Evolutionary conservation across 1,140 invertebrate genomes (phyloP), one percentile per base, ranked within the genome.

Genomic region (Ectropis grisescens): DNA sequence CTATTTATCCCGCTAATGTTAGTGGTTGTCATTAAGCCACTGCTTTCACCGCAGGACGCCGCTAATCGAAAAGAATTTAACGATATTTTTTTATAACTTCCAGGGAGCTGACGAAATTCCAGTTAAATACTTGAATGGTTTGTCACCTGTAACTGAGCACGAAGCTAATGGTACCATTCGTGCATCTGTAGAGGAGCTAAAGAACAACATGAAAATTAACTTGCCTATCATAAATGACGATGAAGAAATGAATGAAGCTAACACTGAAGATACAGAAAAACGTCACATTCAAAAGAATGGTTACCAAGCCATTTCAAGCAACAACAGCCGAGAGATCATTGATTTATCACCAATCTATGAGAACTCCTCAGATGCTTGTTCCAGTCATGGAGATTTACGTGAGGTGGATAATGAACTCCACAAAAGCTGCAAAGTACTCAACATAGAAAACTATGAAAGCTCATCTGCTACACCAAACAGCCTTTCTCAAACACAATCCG

Each of bases 311-410:
- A 41, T 82, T 2, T 60, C 58, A 11, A 67, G 56, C 22, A 52
- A 70, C 36, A 74, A 41, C 32, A 83, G 80, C 36, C 53, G 82
- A n/a, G 82, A 83, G 37, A 78, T 83, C 11, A 76, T 82, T 29
- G 82, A 83, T 36, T 44, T 83, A 28, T 83, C 82, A 11, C 80
- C 82, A 9, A 83, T 83, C 24, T 83, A 82, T 59, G 82, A 83
- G 41, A 83, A 83, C 38, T 83, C 82, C 9, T 82, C 80, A 10
- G 82, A 83, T 53, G 82, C 80, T 8, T 82, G 76, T 32, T 83
- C 80, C 2, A 83, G 82, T 30, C 80, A 79, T 55, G 82, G 79
- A 26, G 82, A 83, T 33, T 43, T 82, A 2, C 50, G 61, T 39
- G 74, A 82, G 30, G 50, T 41, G 2, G 79, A 82, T 30, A n/a